These are phyloP conservation scores for Gephyroberyx darwinii DNA, from an alignment of 2,797 vertebrate species.

Conservation along the genomic window DNA sequence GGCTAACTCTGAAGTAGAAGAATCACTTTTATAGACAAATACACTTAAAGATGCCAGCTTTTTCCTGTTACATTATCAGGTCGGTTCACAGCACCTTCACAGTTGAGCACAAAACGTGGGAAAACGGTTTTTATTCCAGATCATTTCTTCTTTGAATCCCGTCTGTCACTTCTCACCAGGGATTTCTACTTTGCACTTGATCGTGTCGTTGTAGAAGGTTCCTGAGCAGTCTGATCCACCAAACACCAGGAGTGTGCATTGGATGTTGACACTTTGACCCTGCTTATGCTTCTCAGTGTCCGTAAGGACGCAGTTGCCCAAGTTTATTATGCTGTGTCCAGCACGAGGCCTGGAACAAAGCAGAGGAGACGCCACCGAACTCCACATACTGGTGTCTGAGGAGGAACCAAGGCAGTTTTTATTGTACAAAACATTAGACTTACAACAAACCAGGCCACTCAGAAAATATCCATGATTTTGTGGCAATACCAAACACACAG, in stretches of 20 bases:
- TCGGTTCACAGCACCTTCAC: neutral
- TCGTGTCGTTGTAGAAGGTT: slow-evolving; percentile 84
- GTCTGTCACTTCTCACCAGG: slow-evolving; percentile 47
- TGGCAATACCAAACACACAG: neutral
- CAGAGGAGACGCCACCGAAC: slow-evolving; percentile 72
- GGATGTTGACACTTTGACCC: slow-evolving; percentile 33
- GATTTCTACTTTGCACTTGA: slow-evolving; percentile 76
- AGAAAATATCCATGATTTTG: neutral
- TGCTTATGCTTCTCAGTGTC: slow-evolving; percentile 63
- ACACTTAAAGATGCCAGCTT: neutral
- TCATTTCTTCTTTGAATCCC: neutral
- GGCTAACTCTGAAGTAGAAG: neutral
- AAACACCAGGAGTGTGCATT: slow-evolving; percentile 82
- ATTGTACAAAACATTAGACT: neutral
- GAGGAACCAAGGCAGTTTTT: slow-evolving; percentile 6
- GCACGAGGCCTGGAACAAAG: slow-evolving; percentile 84
- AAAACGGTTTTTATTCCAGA: neutral
- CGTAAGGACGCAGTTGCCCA: slow-evolving; percentile 58
- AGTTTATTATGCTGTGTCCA: slow-evolving; percentile 85
- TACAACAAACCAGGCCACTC: neutral
- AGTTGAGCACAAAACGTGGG: neutral
- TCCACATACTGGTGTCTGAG: slow-evolving; percentile 87
- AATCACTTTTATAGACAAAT: neutral
- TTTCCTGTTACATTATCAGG: slow-evolving; percentile 8
- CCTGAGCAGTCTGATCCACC: slow-evolving; percentile 88